These are phyloP conservation scores for Macrosiphum euphorbiae DNA, from an alignment of 2,888 invertebrate genomes.

Conservation along the genomic window DNA sequence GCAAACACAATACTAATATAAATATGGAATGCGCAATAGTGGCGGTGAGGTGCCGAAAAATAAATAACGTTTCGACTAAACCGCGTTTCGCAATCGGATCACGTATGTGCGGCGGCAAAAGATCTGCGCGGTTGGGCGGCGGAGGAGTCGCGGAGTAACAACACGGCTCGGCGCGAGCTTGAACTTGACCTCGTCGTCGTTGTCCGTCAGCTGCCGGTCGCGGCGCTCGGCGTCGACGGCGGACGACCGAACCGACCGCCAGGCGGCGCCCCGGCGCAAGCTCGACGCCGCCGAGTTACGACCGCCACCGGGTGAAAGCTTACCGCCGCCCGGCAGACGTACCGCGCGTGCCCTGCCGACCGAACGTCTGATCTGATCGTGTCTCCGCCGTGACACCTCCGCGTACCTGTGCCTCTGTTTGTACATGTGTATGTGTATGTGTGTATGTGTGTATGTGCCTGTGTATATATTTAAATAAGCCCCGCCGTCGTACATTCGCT, in stretches of 20 bases:
- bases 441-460: not conserved
- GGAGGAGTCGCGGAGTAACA: not conserved
- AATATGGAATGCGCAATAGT: not conserved
- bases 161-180: slow-evolving; percentile 40
- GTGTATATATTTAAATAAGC: not conserved
- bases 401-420: not conserved
- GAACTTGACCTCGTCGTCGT: slow-evolving; percentile 62
- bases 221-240: slow-evolving; percentile 4
- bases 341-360: slow-evolving; percentile 48
- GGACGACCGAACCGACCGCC: slow-evolving; percentile 40
- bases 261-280: slow-evolving; percentile 48
- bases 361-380: not conserved
- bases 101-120: not conserved
- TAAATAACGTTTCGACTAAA: not conserved
- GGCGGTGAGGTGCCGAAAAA: not conserved
- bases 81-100: slow-evolving; percentile 26
- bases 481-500: not conserved
- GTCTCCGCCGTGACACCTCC: not conserved
- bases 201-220: slow-evolving; percentile 40
- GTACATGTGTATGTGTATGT: not conserved
- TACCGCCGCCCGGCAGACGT: slow-evolving; percentile 49
- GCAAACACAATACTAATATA: not conserved
- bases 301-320: slow-evolving; percentile 47
- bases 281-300: slow-evolving; percentile 26
- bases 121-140: not conserved